These are phyloP conservation scores for Lepidocolaptes lacrymiger DNA, from an alignment of 2,797 vertebrate species.

Conservation along the genomic window DNA sequence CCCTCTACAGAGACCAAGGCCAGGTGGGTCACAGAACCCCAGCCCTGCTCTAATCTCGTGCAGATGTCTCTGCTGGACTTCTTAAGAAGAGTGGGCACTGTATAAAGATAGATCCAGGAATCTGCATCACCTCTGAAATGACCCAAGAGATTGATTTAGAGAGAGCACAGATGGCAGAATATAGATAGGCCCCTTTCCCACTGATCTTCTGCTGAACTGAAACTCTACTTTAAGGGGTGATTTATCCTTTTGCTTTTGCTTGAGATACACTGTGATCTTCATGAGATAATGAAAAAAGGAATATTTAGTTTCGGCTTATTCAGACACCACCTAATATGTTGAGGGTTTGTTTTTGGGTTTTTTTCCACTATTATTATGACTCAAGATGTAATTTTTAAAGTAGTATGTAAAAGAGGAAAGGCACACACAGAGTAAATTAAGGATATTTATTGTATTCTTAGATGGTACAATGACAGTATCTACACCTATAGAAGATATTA, in stretches of 20 bases:
- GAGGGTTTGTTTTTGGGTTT: rapidly evolving
- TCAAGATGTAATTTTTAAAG: neutral
- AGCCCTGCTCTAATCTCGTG: rapidly evolving
- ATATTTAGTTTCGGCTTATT: neutral
- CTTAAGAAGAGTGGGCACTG: neutral
- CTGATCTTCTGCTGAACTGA: neutral
- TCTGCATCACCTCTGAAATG: neutral
- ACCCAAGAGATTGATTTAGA: neutral
- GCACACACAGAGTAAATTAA: neutral
- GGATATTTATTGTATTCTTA: neutral
- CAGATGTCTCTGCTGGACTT: neutral
- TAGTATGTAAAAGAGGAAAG: neutral
- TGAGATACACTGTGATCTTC: neutral
- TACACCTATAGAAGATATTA: neutral
- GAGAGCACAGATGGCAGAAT: neutral
- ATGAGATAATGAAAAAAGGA: neutral
- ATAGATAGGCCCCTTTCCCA: neutral
- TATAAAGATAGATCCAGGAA: neutral
- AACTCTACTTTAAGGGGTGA: neutral
- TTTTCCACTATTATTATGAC: neutral
- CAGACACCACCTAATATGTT: neutral
- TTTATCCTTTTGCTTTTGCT: neutral
- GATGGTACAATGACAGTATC: neutral
- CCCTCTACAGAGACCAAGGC: neutral
- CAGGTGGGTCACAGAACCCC: neutral